These are phyloP conservation scores for Ctenochaetus hawaiiensis DNA, from an alignment of 2,797 vertebrate species.

Conservation along the genomic window DNA sequence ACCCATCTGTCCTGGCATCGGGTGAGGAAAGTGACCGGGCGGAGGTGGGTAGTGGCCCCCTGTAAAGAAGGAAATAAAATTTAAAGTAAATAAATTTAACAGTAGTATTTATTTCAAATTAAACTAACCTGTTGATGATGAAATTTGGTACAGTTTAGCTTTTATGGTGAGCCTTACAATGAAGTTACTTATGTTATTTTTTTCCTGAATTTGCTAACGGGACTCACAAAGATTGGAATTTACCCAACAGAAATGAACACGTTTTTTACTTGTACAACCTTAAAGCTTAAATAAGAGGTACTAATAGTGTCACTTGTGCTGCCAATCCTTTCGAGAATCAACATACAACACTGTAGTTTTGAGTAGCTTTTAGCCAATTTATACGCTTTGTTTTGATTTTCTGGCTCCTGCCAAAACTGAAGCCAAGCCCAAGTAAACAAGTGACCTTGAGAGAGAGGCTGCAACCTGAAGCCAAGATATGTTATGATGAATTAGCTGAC, in stretches of 20 bases:
- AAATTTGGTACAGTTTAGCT: background rate
- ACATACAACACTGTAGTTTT: background rate
- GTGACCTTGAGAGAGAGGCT: too few relatives aligned
- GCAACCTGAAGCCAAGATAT: too few relatives aligned
- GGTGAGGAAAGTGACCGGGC: constrained; percentile 80
- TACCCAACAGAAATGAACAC: too few relatives aligned
- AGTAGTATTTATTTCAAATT: background rate
- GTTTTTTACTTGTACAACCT: too few relatives aligned
- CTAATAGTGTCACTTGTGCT: background rate
- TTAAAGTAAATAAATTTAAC: too few relatives aligned
- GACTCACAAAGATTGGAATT: background rate
- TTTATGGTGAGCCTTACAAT: too few relatives aligned
- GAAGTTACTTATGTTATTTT: background rate
- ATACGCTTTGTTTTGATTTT: background rate
- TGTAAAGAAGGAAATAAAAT: constrained; percentile 41
- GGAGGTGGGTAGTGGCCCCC: constrained; percentile 79
- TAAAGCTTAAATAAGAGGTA: too few relatives aligned
- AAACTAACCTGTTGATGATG: background rate
- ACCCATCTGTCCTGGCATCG: constrained; percentile 83
- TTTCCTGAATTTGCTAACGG: too few relatives aligned
- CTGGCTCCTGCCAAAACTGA: background rate
- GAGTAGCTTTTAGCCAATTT: background rate
- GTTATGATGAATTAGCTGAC: too few relatives aligned
- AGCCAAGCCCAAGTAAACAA: too few relatives aligned
- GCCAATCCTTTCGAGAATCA: background rate